Evolutionary conservation across 1,140 invertebrate genomes (phyloP).

Genomic region (Meteorus sp.): DNA sequence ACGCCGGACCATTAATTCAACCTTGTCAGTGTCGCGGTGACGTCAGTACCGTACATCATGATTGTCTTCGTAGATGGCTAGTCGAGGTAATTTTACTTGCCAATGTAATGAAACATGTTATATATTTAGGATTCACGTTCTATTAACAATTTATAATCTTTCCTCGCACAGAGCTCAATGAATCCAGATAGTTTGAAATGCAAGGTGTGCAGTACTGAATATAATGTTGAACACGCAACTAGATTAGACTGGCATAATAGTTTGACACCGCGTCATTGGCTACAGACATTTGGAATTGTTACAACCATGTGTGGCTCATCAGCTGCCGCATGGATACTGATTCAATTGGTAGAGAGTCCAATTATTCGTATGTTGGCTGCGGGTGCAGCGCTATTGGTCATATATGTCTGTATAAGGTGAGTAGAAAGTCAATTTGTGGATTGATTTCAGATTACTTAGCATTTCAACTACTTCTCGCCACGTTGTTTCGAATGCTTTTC

Average conservation of each 20-base stretch:
- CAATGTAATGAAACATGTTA: background rate
- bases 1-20: conserved; percentile 79
- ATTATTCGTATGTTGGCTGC: conserved; percentile 78
- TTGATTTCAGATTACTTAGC: too few species aligned
- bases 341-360: conserved; percentile 77
- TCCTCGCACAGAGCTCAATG: conserved; percentile 63
- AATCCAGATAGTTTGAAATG: conserved; percentile 71
- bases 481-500: too few species aligned
- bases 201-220: conserved; percentile 79
- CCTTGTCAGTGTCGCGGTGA: conserved; percentile 90
- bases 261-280: conserved; percentile 80
- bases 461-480: too few species aligned
- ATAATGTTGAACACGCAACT: conserved; percentile 72
- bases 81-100: conserved; percentile 66
- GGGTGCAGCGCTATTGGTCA: conserved; percentile 77
- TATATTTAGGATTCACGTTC: background rate
- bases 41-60: conserved; percentile 87
- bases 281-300: conserved; percentile 70
- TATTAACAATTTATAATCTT: conserved; percentile 4
- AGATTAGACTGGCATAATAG: conserved; percentile 79
- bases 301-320: conserved; percentile 73
- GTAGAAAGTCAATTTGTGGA: too few species aligned
- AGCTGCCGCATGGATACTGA: conserved; percentile 77
- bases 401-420: conserved; percentile 83
- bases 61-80: conserved; percentile 87